Evolutionary conservation across 2,888 invertebrate species (phyloP), one percentile per base, ranked within the genome.

Genomic region (Panzeria rudis): DNA sequence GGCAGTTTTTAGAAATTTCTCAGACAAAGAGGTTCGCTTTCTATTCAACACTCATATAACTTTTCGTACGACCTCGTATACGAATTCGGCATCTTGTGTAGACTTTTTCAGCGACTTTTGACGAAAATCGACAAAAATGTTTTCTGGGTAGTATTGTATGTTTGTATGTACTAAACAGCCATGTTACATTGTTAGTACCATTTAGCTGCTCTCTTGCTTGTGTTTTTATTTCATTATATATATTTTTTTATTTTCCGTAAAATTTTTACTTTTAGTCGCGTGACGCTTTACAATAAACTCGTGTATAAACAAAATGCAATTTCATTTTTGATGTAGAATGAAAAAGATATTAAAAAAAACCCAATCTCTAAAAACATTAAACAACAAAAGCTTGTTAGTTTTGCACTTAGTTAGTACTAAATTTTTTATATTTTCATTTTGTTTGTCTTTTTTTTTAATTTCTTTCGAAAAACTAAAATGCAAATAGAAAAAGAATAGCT

Each of bases 261-360:
- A 61, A 62, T 62, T 78, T 73, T 59, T 29, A 73, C 38, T 69
- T 81, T 76, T 62, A 44, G 44, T 76, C 64, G 82, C 76, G 62
- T 82, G 82, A 77, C 56, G 76, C 50, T 77, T 54, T 20, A 29
- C 76, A 71, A 76, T 64, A 76, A 82, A 64, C 76, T 76, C 29
- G 6, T n/a, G 20, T 15, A 56, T 61, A 64, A 76, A 50, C 69
- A 41, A 82, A 77, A 50, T 80, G 47, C 50, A 81, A 81, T 81
- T 81, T 81, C 52, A 15, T 41, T 73, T 50, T 68, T 56, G 41
- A 44, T 35, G 17, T n/a, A 17, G 4, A 25, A 73, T 41, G 17
- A 56, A 54, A 64, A 54, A 29, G 0, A 61, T 35, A n/a, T 35
- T 9, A 38, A 35, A 38, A n/a, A 35, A 50, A 50, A 35, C 3